Conservation (phyloP, 2,888 invertebrate species). For the Syrphus vitripennis region DNA sequence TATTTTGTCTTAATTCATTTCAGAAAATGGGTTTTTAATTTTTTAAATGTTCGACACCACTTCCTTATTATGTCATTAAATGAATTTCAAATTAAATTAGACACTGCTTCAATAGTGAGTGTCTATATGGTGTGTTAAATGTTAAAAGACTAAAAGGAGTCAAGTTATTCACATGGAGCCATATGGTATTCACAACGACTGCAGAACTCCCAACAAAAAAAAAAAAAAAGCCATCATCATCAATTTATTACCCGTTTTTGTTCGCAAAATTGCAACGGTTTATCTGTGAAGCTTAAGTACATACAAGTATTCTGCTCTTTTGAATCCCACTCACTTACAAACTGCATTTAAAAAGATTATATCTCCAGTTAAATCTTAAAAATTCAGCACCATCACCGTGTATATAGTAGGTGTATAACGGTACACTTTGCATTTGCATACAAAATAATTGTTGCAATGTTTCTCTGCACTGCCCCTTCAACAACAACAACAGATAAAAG, state of each 20-base stretch:
- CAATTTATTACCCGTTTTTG: neutral
- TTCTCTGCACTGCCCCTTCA: neutral
- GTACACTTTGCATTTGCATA: conserved; percentile 16
- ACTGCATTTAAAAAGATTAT: neutral
- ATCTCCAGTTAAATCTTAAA: neutral
- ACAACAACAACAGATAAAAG: too few species aligned
- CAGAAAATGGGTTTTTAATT: too few species aligned
- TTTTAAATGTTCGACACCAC: too few species aligned
- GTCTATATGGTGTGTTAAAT: neutral
- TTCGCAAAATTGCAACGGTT: conserved; percentile 5
- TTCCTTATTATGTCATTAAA: too few species aligned
- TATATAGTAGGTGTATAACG: conserved; percentile 18
- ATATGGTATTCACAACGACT: neutral
- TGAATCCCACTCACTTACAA: neutral
- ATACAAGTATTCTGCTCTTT: neutral
- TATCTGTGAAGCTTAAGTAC: neutral
- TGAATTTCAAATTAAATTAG: neutral
- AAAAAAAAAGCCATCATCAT: too few species aligned
- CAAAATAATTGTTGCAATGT: conserved; percentile 1
- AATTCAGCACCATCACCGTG: neutral
- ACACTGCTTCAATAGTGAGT: too few species aligned
- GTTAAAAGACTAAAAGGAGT: neutral
- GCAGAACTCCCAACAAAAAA: neutral
- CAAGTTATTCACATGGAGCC: neutral
- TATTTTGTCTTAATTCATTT: too few species aligned